Base-by-base conservation (phyloP, 2,888 invertebrate species). In the Hirtodrosophila histrioides region DNA sequence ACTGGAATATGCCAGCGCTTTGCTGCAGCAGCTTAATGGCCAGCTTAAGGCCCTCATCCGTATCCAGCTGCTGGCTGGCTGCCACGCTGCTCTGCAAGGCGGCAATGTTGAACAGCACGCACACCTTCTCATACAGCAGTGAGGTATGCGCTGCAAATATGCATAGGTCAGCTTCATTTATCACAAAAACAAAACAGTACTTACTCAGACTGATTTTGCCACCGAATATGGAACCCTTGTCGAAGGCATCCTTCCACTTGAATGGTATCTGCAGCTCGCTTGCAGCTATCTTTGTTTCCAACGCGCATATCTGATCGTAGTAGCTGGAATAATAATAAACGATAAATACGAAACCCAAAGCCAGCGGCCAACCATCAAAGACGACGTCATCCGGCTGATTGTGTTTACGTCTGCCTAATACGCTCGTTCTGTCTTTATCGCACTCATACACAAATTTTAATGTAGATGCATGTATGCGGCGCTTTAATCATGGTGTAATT, bases 211-310 rank as follows among this genome's bases (percentile, higher is more conserved):
- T 97, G 90, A 97, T 96, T 91, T 97, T 94, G 66, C 97, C 97
- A 65, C 97, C 97, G 92, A 99, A 98, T 81, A 99, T 94, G 7
- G 97, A 96, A 53, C 97, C 97, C 89, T 97, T 97, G 91, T 99
- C 98, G 90, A 99, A 99, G 0, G 99, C 99, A 94, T 99, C 99
- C 92, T 98, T 98, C 99, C 99, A 99, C 92, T 99, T 99, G 92
- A 99, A 99, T 3, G 98, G 97, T 74, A 99, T 97, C 91, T 97
- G 97, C 56, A 99, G 95, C 92, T 99, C 99, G 82, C 97, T 95
- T 1, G 97, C 94, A 1, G 99, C 98, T 75, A 99, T 95, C 93
- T 99, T 99, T 58, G 94, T 94, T 92, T 99, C 99, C 90, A 99
- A 93, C 6, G 97, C 95, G 77, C 95, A 95, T 63, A 99, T 93